A percentile compares a stretch with the other conserved stretches of the same genome.
Evolutionary conservation across 1,140 invertebrate species (phyloP).

Genomic region (Neodiprion lecontei): DNA sequence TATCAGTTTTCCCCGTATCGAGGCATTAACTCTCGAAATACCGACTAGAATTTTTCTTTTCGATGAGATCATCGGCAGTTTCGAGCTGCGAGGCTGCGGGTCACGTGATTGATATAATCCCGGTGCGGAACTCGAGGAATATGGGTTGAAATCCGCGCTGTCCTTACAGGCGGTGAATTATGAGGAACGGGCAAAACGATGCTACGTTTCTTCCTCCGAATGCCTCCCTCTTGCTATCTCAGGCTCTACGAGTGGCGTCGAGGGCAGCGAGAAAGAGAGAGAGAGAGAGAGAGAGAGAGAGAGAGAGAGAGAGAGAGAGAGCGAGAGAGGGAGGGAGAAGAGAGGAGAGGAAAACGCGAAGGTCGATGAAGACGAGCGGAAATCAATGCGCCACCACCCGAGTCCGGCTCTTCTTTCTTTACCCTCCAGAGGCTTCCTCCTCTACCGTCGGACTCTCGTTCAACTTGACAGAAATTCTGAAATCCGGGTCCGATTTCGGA

Average conservation of each 20-base stretch:
- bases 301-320: too few species aligned
- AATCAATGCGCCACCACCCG: constrained; percentile 55
- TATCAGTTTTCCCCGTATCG: too few species aligned
- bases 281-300: background rate
- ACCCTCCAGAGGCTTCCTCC: background rate
- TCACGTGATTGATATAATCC: constrained; percentile 42
- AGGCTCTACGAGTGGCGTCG: background rate
- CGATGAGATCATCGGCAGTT: too few species aligned
- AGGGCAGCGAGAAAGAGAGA: too few species aligned
- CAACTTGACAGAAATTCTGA: too few species aligned
- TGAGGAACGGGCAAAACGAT: constrained; percentile 40
- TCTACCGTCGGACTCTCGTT: too few species aligned
- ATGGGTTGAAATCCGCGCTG: constrained; percentile 56
- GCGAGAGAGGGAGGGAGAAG: background rate
- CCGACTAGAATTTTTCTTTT: too few species aligned
- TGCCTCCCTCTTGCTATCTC: constrained; percentile 18
- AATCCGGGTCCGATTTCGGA: too few species aligned
- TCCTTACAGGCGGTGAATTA: constrained; percentile 56
- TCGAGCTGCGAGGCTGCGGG: too few species aligned
- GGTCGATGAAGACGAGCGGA: constrained; percentile 60
- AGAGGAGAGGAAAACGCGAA: constrained; percentile 7
- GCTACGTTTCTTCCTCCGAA: constrained; percentile 38
- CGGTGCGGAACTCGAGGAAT: constrained; percentile 45
- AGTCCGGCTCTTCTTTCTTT: background rate
- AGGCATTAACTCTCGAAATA: too few species aligned